Conservation (phyloP, 2,888 invertebrate species). For the Eristalinus sepulchralis region DNA sequence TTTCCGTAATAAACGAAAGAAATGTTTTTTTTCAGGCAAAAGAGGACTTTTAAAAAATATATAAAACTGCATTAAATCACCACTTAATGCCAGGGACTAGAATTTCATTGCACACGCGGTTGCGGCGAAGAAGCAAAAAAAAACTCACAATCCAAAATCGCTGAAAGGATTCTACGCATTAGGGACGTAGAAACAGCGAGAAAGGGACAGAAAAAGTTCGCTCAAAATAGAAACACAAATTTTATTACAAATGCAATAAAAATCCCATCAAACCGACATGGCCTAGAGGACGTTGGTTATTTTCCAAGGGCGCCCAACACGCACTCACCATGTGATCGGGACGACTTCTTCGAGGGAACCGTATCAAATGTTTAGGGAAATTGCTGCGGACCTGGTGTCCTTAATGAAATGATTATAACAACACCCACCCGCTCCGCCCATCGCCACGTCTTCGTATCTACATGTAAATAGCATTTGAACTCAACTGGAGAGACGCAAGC, state of each 20-base stretch:
- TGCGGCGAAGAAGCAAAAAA: not conserved
- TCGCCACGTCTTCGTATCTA: not conserved
- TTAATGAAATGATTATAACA: constrained; percentile 44
- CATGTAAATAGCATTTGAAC: constrained; percentile 10
- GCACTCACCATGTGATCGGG: constrained; percentile 17
- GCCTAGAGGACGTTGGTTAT: constrained; percentile 10
- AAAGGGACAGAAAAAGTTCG: not conserved
- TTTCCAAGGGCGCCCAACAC: not conserved
- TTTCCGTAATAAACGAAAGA: no score
- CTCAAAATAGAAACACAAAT: constrained; percentile 32
- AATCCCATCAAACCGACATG: constrained; percentile 31
- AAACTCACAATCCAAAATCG: not conserved
- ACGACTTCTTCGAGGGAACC: not conserved
- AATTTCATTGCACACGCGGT: not conserved
- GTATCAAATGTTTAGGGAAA: constrained; percentile 18
- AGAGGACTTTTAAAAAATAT: not conserved
- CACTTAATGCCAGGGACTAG: not conserved
- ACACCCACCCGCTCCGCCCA: no score
- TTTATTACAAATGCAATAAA: constrained; percentile 39
- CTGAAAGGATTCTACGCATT: not conserved
- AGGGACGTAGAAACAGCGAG: not conserved
- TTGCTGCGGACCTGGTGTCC: constrained; percentile 25
- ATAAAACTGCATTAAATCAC: not conserved
- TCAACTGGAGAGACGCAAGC: not conserved
- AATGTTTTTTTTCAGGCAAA: no score